phyloP scores from a whole-genome alignment of 2,888 invertebrate genomes.

The Ochropacha duplaris region DNA sequence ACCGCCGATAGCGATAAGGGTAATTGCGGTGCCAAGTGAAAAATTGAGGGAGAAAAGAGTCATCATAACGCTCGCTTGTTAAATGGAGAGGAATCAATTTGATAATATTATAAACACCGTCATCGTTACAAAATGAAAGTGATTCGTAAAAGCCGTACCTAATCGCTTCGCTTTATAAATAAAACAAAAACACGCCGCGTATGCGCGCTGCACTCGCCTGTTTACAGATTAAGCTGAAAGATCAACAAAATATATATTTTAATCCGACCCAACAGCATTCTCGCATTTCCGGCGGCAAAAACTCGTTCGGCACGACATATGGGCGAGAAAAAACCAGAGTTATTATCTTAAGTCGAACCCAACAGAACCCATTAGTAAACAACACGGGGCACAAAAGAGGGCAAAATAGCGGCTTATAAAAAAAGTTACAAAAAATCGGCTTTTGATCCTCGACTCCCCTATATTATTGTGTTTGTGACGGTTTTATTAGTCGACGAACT shows the following conservation, averaged over 20 bases:
- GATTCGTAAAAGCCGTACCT: conserved; percentile 47
- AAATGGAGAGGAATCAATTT: conserved; percentile 36
- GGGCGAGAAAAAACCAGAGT: conserved; percentile 77
- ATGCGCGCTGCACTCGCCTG: conserved; percentile 49
- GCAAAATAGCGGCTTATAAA: conserved; percentile 78
- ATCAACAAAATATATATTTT: conserved; percentile 81
- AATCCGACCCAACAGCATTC: conserved; percentile 74
- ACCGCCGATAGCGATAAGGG: conserved; percentile 72
- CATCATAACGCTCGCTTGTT: conserved; percentile 11
- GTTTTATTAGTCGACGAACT: conserved; percentile 76
- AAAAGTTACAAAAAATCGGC: conserved; percentile 78
- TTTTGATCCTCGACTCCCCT: conserved; percentile 77
- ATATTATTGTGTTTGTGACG: conserved; percentile 60
- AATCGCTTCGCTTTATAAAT: conserved; percentile 44
- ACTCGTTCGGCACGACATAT: conserved; percentile 68
- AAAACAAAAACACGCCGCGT: conserved; percentile 50
- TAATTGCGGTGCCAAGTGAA: conserved; percentile 59
- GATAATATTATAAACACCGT: conserved; percentile 48
- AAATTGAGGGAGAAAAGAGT: conserved; percentile 48
- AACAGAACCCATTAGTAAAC: conserved; percentile 83
- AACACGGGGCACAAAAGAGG: conserved; percentile 79
- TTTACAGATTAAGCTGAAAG: conserved; percentile 72
- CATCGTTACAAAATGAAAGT: conserved; percentile 43
- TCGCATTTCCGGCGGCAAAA: conserved; percentile 80
- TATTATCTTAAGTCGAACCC: conserved; percentile 83